A percentile compares a stretch with the other conserved stretches of the same genome.
phyloP scores from a whole-genome alignment of 1,140 invertebrate genomes.

The Aphelinus atriplicis region DNA sequence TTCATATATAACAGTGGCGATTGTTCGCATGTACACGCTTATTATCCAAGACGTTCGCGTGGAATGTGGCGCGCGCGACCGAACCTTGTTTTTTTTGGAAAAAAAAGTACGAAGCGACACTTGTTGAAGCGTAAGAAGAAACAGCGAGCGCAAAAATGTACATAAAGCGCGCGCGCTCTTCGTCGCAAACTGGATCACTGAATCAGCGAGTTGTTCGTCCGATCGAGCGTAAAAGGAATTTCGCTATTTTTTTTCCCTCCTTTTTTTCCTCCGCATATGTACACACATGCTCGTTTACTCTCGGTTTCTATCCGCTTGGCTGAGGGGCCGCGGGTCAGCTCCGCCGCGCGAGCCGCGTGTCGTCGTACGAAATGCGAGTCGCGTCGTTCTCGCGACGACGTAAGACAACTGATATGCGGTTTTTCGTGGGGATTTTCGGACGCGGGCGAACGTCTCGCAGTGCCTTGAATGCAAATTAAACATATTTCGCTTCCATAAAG shows the following conservation, averaged over 20 bases:
- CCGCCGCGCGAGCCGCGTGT: too few species aligned
- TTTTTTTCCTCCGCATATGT: neutral
- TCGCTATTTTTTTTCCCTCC: neutral
- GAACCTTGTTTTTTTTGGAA: too few species aligned
- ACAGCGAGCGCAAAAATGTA: too few species aligned
- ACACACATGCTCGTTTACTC: too few species aligned
- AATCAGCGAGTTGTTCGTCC: conserved; percentile 26
- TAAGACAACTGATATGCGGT: conserved; percentile 20
- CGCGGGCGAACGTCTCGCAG: neutral
- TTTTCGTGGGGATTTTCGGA: conserved; percentile 1
- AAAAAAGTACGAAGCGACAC: too few species aligned
- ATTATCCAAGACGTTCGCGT: too few species aligned
- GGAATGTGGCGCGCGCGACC: too few species aligned
- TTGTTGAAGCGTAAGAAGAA: too few species aligned
- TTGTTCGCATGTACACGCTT: too few species aligned
- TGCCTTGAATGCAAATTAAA: conserved; percentile 9
- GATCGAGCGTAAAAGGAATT: conserved; percentile 25
- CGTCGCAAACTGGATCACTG: conserved; percentile 28
- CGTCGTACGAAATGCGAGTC: conserved; percentile 3
- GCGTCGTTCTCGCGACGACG: neutral
- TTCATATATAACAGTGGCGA: too few species aligned
- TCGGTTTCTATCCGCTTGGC: too few species aligned
- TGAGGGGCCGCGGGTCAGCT: too few species aligned
- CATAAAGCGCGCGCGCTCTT: conserved; percentile 8
- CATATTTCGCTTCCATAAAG: neutral